Evolutionary conservation across 2,113 vertebrate species (phyloP).

Genomic region (Carollia perspicillata): DNA sequence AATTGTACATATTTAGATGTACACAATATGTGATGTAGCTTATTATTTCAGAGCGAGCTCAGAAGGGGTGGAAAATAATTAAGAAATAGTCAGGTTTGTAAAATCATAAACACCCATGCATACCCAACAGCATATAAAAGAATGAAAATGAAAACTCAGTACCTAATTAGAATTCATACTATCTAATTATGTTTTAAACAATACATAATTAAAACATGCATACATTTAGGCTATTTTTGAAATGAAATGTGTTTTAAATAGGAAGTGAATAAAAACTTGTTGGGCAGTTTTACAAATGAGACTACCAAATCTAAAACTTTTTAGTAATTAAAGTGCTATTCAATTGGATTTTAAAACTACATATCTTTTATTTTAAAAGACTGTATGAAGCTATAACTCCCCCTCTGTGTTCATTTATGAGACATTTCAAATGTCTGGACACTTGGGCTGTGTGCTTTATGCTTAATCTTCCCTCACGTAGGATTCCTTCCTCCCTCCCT

Average conservation of each 20-base stretch:
- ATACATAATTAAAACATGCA: slow-evolving; percentile 66
- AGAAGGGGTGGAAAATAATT: slow-evolving; percentile 71
- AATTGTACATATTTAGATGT: slow-evolving; percentile 1
- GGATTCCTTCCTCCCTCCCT: neutral
- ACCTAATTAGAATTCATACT: slow-evolving; percentile 66
- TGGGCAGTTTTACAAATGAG: slow-evolving; percentile 41
- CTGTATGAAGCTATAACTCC: neutral
- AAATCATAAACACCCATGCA: slow-evolving; percentile 45
- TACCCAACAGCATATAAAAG: slow-evolving; percentile 22
- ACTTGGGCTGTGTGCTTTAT: neutral
- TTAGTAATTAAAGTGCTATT: neutral
- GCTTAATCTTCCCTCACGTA: neutral
- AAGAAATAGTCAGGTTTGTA: slow-evolving; percentile 47
- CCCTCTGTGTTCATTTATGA: neutral
- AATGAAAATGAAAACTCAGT: slow-evolving; percentile 55
- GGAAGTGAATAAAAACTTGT: slow-evolving; percentile 54
- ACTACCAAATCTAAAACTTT: slow-evolving; percentile 40
- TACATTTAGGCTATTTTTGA: slow-evolving; percentile 57
- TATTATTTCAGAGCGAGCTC: slow-evolving; percentile 68
- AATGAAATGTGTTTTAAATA: slow-evolving; percentile 61
- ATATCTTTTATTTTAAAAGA: neutral
- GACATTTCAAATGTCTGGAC: neutral
- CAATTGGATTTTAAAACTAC: neutral
- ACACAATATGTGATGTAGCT: slow-evolving; percentile 29
- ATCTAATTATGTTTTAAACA: slow-evolving; percentile 67